phyloP scores from a whole-genome alignment of 2,113 vertebrate species.

The Grantiella picta region DNA sequence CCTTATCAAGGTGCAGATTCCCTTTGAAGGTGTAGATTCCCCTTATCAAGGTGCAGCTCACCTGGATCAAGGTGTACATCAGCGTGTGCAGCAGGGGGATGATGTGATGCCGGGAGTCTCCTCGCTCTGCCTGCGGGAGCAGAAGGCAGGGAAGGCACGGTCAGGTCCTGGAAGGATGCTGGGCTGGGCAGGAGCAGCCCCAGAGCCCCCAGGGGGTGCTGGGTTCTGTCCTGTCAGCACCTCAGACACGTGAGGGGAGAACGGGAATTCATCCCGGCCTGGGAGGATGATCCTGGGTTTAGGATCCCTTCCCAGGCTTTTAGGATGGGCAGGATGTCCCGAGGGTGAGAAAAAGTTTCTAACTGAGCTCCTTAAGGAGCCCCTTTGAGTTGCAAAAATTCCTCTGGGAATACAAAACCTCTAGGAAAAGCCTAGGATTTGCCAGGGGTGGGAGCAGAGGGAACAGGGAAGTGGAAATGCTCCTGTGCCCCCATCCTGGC shows the following conservation, averaged over 20 bases:
- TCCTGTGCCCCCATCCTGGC: neutral
- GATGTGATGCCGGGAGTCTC: constrained; percentile 78
- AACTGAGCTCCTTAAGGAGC: neutral
- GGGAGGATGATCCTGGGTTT: neutral
- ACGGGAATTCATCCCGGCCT: rapidly evolving
- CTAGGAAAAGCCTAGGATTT: neutral
- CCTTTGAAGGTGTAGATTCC: neutral
- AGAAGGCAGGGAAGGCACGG: neutral
- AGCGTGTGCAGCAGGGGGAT: constrained; percentile 91
- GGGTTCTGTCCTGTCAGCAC: neutral
- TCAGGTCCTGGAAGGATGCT: neutral
- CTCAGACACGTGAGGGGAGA: neutral
- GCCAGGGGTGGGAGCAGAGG: neutral
- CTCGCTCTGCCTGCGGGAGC: constrained; percentile 80
- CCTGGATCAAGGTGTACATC: constrained; percentile 84
- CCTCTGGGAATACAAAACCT: neutral
- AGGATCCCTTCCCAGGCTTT: neutral
- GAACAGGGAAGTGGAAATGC: neutral
- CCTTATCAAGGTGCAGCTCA: neutral
- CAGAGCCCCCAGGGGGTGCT: rapidly evolving
- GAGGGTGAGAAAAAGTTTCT: neutral
- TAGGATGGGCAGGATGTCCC: neutral
- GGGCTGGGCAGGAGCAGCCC: neutral
- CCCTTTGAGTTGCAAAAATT: neutral
- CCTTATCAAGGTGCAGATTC: neutral